A percentile compares a stretch with the other conserved stretches of the same genome.
Conservation (phyloP, 2,797 vertebrate genomes). For the Pantherophis vulpinus region DNA sequence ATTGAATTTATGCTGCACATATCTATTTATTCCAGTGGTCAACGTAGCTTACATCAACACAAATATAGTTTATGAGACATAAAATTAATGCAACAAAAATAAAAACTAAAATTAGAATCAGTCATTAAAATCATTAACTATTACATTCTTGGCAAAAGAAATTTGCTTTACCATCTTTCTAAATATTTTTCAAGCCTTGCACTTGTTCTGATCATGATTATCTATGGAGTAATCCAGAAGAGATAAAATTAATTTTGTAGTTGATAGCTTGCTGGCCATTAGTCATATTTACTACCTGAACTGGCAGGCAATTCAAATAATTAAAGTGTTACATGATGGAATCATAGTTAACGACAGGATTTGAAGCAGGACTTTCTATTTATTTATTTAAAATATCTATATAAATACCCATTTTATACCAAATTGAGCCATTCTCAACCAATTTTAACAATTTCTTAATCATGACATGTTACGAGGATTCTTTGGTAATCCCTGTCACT, state of each 20-base stretch:
- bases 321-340: neutral
- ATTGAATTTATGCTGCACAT: neutral
- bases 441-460: neutral
- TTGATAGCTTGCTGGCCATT: neutral
- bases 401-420: neutral
- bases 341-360: neutral
- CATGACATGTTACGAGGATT: neutral
- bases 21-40: neutral
- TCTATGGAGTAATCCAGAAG: neutral
- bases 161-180: neutral
- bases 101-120: neutral
- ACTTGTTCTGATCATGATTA: neutral
- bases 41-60: neutral
- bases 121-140: neutral
- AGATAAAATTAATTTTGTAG: neutral
- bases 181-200: neutral
- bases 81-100: neutral
- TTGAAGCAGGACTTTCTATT: neutral
- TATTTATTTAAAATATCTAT: neutral
- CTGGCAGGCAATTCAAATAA: neutral
- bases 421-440: neutral
- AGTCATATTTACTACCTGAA: neutral
- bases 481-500: neutral
- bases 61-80: neutral
- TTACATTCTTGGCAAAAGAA: neutral